These are phyloP conservation scores for Drosophila kohkoa DNA, from an alignment of 1,140 invertebrate species.

Conservation along the genomic window DNA sequence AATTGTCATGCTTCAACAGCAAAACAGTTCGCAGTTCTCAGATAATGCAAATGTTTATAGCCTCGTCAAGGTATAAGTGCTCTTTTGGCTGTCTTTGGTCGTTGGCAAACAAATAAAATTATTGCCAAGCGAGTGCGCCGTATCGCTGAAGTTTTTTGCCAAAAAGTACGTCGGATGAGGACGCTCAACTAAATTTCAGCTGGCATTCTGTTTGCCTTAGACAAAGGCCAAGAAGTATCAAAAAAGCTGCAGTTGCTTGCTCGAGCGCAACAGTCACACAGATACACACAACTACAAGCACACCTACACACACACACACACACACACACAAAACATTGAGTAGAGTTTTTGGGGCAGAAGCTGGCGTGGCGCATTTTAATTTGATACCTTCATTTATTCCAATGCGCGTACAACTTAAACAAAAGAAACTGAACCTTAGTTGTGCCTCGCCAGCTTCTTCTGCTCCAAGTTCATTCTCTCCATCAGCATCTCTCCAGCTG, in stretches of 20 bases:
- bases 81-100: constrained; percentile 29
- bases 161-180: constrained; percentile 7
- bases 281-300: constrained; percentile 19
- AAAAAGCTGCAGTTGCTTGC: constrained; percentile 57
- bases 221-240: constrained; percentile 63
- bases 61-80: constrained; percentile 17
- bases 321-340: constrained; percentile 11
- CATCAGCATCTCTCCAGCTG: background rate
- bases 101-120: constrained; percentile 61
- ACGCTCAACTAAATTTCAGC: constrained; percentile 37
- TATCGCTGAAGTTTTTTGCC: constrained; percentile 21
- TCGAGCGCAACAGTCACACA: constrained; percentile 67
- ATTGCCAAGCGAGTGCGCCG: constrained; percentile 51
- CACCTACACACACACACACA: constrained; percentile 10
- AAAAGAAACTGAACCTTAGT: constrained; percentile 56
- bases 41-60: constrained; percentile 43
- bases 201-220: constrained; percentile 49
- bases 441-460: constrained; percentile 10
- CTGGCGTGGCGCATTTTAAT: constrained; percentile 71
- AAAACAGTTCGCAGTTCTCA: background rate
- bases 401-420: constrained; percentile 66
- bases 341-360: background rate
- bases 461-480: background rate
- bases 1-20: background rate
- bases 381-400: constrained; percentile 78